Conservation (phyloP, 1,140 invertebrate genomes). For the Leptopilina boulardi region DNA sequence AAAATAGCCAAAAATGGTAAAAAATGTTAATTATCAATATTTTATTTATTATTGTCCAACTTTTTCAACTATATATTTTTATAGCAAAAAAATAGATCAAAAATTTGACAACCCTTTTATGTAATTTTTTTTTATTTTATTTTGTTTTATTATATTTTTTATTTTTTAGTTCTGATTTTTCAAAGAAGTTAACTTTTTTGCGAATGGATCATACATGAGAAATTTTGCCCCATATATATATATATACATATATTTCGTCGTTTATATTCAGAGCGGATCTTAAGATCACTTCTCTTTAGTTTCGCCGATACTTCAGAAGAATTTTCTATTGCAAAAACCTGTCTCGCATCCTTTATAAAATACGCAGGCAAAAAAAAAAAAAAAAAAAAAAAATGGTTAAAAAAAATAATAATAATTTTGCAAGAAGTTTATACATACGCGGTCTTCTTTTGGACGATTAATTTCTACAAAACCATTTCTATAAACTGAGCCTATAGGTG, state of each 20-base stretch:
- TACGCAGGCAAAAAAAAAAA: background rate
- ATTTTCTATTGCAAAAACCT: constrained; percentile 20
- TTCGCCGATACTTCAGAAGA: background rate
- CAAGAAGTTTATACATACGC: background rate
- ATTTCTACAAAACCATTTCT: constrained; percentile 10
- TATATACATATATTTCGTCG: background rate
- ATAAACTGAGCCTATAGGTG: background rate
- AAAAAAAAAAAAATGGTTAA: background rate
- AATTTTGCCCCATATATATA: no score
- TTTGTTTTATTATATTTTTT: no score
- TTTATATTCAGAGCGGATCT: constrained; percentile 10
- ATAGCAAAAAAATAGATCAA: no score
- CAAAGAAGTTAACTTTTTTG: no score
- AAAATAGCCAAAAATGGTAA: no score
- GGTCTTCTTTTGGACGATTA: background rate
- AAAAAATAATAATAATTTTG: background rate
- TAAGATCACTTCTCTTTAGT: background rate
- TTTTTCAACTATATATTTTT: no score
- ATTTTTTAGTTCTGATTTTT: no score
- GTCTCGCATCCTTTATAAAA: background rate
- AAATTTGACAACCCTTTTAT: no score
- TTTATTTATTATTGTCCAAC: no score
- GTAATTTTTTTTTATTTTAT: no score
- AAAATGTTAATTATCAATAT: no score
- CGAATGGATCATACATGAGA: no score